Evolutionary conservation across 2,113 vertebrate genomes (phyloP).

Genomic region (Triplophysa siluroides): DNA sequence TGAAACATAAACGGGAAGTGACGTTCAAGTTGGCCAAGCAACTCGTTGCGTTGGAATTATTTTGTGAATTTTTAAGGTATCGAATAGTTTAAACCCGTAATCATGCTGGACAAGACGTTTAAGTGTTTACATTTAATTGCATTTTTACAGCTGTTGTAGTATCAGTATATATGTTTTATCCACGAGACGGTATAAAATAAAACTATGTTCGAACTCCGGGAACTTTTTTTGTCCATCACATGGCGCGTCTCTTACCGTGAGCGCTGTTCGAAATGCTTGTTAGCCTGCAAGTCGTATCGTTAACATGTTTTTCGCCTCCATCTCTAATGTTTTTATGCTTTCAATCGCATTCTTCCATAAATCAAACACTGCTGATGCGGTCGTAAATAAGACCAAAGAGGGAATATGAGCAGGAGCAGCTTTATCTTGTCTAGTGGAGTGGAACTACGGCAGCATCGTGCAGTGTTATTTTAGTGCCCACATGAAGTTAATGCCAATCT

Average conservation of each 20-base stretch:
- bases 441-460: neutral
- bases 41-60: neutral
- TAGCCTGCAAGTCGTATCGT: neutral
- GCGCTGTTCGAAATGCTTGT: constrained; percentile 1
- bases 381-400: neutral
- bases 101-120: neutral
- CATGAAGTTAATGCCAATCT: constrained; percentile 26
- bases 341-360: neutral
- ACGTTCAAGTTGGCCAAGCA: constrained; percentile 61
- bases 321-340: neutral
- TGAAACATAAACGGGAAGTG: constrained; percentile 70
- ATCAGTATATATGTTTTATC: neutral
- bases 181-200: neutral
- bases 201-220: neutral
- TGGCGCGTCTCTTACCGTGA: neutral
- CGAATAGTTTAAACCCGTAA: neutral
- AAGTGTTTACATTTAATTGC: neutral
- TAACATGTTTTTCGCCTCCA: neutral
- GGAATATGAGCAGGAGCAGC: neutral
- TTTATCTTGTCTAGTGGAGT: neutral
- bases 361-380: neutral
- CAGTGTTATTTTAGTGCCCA: constrained; percentile 22
- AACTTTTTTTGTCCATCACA: constrained; percentile 1
- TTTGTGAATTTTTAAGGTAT: too few species aligned
- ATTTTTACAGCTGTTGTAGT: neutral